Conservation (phyloP, 2,113 vertebrate genomes). For the Stegastes partitus region DNA sequence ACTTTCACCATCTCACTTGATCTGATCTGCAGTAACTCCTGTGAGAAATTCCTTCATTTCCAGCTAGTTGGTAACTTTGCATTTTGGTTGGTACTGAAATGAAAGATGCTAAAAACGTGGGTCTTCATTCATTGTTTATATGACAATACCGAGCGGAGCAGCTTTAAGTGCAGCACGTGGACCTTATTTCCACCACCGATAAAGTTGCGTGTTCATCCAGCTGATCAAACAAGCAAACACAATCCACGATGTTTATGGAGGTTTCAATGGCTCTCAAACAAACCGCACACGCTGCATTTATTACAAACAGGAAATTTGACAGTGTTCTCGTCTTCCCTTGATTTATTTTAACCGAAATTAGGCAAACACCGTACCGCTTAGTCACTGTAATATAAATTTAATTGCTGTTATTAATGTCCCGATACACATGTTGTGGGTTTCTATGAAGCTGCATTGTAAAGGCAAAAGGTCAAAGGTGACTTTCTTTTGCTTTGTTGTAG, state of each 20-base stretch:
- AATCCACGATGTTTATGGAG: conserved; percentile 13
- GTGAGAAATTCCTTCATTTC: not conserved
- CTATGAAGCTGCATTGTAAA: not conserved
- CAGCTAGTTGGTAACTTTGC: no score
- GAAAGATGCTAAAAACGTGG: no score
- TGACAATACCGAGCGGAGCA: not conserved
- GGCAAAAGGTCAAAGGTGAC: not conserved
- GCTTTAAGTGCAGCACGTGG: not conserved
- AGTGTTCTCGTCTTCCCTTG: conserved; percentile 18
- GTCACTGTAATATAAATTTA: conserved; percentile 37
- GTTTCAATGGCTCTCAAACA: conserved; percentile 39
- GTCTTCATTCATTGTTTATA: not conserved
- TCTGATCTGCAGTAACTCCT: not conserved
- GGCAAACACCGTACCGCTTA: conserved; percentile 21
- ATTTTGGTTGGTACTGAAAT: no score
- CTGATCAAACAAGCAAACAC: conserved; percentile 33
- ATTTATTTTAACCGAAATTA: conserved; percentile 37
- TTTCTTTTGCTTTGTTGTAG: not conserved
- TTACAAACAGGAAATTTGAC: conserved; percentile 70
- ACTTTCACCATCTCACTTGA: not conserved
- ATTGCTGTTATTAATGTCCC: conserved; percentile 39
- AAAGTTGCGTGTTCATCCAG: conserved; percentile 20
- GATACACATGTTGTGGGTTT: conserved; percentile 8
- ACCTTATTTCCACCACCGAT: conserved; percentile 20
- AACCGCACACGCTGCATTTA: conserved; percentile 37